A percentile compares a stretch with the other conserved stretches of the same genome.
Conservation (phyloP, 2,113 vertebrate genomes). For the Sebastes schlegelii region DNA sequence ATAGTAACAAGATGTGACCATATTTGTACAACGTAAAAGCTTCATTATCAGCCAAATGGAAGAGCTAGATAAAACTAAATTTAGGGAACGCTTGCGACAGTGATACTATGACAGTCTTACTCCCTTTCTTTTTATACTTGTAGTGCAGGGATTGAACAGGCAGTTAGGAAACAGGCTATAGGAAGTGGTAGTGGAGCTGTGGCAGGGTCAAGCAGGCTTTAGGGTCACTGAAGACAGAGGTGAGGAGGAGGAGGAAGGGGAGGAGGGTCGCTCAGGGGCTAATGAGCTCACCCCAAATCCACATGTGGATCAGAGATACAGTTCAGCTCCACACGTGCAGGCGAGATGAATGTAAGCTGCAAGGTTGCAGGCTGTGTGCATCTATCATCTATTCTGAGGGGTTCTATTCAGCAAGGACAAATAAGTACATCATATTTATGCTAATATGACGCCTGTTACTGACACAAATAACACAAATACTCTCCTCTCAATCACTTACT, state of each 20-base stretch:
- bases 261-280: conserved; percentile 41
- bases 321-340: conserved; percentile 7
- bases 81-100: no score
- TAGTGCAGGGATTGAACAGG: not conserved
- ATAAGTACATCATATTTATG: not conserved
- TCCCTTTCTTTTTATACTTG: not conserved
- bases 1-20: not conserved
- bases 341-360: not conserved
- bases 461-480: not conserved
- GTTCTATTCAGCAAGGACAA: not conserved
- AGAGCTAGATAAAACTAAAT: not conserved
- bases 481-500: not conserved
- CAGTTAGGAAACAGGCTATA: not conserved
- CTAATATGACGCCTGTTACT: not conserved
- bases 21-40: conserved; percentile 1
- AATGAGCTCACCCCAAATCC: conserved; percentile 54
- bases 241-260: conserved; percentile 50
- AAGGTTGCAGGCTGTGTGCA: not conserved
- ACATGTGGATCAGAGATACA: conserved; percentile 48
- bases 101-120: no score
- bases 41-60: not conserved
- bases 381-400: not conserved
- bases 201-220: conserved; percentile 43
- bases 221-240: conserved; percentile 73
- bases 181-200: conserved; percentile 33